Conservation (phyloP, 2,888 invertebrate genomes). For the Thalpophila matura region DNA sequence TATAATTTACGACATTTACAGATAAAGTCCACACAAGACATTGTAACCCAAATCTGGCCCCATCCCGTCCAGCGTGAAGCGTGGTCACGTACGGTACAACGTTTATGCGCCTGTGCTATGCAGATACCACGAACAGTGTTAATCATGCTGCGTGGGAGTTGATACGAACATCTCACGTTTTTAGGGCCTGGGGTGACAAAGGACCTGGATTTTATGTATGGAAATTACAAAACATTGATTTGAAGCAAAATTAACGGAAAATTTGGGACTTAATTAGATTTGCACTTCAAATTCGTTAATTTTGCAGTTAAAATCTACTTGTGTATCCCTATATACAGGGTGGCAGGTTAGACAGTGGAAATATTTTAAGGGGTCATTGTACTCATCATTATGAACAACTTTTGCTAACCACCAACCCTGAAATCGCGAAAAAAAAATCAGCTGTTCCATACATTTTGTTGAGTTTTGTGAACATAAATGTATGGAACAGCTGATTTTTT, state of each 20-base stretch:
- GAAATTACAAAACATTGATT: neutral
- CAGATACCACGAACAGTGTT: conserved; percentile 53
- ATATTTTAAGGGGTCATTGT: too few species aligned
- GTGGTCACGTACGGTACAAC: conserved; percentile 47
- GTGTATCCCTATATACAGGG: too few species aligned
- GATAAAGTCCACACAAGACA: conserved; percentile 27
- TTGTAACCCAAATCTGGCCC: conserved; percentile 53
- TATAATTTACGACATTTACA: conserved; percentile 8
- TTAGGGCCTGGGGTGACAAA: conserved; percentile 25
- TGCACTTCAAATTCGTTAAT: too few species aligned
- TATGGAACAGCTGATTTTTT: too few species aligned
- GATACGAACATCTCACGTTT: conserved; percentile 49
- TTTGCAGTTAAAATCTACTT: neutral
- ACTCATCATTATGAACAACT: too few species aligned
- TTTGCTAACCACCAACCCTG: too few species aligned
- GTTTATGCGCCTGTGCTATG: conserved; percentile 50
- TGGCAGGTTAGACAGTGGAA: too few species aligned
- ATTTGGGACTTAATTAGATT: too few species aligned
- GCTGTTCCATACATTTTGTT: too few species aligned
- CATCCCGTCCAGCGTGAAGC: conserved; percentile 31
- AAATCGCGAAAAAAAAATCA: too few species aligned
- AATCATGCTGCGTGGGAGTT: conserved; percentile 59
- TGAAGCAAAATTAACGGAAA: too few species aligned
- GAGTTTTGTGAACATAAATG: too few species aligned
- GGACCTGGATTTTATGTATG: neutral